phyloP scores from a whole-genome alignment of 2,888 invertebrate species.

The Drosophila crucigera region DNA sequence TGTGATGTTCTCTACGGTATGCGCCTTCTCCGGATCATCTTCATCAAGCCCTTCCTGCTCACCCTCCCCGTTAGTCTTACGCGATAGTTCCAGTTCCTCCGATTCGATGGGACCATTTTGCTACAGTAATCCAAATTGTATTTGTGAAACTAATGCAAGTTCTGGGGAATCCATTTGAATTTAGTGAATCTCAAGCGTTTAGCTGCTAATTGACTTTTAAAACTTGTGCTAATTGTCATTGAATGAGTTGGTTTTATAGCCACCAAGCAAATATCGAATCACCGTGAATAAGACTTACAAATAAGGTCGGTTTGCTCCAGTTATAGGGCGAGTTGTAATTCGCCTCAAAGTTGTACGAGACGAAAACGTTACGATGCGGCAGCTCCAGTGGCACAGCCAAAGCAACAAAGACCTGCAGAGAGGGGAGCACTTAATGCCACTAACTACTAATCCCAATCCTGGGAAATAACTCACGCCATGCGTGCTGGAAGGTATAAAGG shows the following conservation, averaged over 20 bases:
- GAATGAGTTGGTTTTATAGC: slow-evolving; percentile 53
- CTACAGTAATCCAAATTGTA: slow-evolving; percentile 25
- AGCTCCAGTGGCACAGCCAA: slow-evolving; percentile 90
- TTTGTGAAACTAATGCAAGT: slow-evolving; percentile 18
- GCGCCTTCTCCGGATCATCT: neutral
- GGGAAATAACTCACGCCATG: slow-evolving; percentile 78
- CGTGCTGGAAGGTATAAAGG: slow-evolving; percentile 81
- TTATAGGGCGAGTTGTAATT: slow-evolving; percentile 88
- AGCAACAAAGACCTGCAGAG: slow-evolving; percentile 89
- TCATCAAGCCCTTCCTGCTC: neutral
- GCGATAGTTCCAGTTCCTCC: slow-evolving; percentile 55
- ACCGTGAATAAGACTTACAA: slow-evolving; percentile 67
- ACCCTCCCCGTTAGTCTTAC: slow-evolving; percentile 32
- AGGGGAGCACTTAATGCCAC: neutral
- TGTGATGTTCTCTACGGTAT: neutral
- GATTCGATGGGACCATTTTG: slow-evolving; percentile 75
- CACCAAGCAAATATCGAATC: slow-evolving; percentile 2
- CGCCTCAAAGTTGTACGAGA: slow-evolving; percentile 91
- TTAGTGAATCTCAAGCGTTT: slow-evolving; percentile 4
- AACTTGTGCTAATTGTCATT: slow-evolving; percentile 50
- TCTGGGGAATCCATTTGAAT: slow-evolving; percentile 13
- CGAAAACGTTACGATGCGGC: slow-evolving; percentile 89
- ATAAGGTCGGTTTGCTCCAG: slow-evolving; percentile 77
- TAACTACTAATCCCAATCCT: no score
- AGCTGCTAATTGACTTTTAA: slow-evolving; percentile 64